phyloP scores from a whole-genome alignment of 2,113 vertebrate genomes.

The Upupa epops region DNA sequence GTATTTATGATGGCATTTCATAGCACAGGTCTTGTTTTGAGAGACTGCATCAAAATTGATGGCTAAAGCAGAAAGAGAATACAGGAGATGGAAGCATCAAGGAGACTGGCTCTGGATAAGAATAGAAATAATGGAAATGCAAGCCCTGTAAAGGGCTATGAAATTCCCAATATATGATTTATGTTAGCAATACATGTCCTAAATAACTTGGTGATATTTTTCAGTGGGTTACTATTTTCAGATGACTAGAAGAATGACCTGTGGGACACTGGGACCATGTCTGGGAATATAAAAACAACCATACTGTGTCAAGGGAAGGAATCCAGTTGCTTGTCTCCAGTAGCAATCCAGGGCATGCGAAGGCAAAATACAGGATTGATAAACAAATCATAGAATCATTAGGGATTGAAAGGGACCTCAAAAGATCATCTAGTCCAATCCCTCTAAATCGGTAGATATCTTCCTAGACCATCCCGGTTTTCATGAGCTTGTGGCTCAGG shows the following conservation, averaged over 20 bases:
- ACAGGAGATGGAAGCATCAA: not conserved
- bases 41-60: not conserved
- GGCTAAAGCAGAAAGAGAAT: not conserved
- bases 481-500: not conserved
- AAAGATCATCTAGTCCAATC: too few species aligned
- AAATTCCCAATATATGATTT: not conserved
- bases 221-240: constrained; percentile 12
- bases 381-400: too few species aligned
- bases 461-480: not conserved
- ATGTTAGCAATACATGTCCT: not conserved
- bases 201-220: constrained; percentile 16
- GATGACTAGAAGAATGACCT: constrained; percentile 3
- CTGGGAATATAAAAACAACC: not conserved
- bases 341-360: not conserved
- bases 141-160: not conserved
- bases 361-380: not conserved
- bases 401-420: too few species aligned
- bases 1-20: not conserved
- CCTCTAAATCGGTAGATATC: too few species aligned
- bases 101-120: not conserved
- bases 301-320: not conserved
- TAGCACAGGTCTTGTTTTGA: not conserved
- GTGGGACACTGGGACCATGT: not conserved
- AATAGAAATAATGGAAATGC: not conserved
- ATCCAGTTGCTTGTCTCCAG: not conserved